Conservation (phyloP, 2,113 vertebrate genomes). For the Cynopterus brachyotis region DNA sequence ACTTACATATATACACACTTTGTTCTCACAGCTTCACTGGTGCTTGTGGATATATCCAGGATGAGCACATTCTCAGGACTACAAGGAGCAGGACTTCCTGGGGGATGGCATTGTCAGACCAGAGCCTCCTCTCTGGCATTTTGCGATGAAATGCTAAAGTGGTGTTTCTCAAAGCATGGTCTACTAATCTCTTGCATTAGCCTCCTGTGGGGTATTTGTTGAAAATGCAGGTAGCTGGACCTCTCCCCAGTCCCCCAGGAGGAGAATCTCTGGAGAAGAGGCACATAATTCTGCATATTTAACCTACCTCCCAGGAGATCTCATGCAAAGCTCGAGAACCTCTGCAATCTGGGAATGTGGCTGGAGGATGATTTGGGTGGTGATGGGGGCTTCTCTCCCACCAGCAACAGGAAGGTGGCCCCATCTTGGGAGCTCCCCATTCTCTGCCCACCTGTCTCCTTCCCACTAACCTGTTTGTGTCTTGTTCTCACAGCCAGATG, state of each 20-base stretch:
- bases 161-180: background rate
- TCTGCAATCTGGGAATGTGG: constrained; percentile 4
- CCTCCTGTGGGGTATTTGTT: background rate
- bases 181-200: background rate
- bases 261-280: constrained; percentile 3
- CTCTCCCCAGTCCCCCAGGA: background rate
- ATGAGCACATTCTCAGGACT: background rate
- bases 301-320: background rate
- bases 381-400: background rate
- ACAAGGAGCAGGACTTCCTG: background rate
- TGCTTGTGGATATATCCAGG: background rate
- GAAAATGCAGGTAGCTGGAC: background rate
- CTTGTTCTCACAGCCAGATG: constrained; percentile 93
- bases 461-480: constrained; percentile 84
- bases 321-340: background rate
- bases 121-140: background rate
- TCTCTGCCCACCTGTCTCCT: background rate
- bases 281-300: constrained; percentile 24
- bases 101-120: background rate
- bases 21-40: background rate
- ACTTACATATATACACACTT: background rate
- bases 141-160: background rate
- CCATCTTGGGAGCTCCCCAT: constrained; percentile 11
- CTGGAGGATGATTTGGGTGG: background rate
- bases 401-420: constrained; percentile 36